Evolutionary conservation across 2,797 vertebrate genomes (phyloP), one percentile per base, ranked within the genome.

Genomic region (Lagodon rhomboides): DNA sequence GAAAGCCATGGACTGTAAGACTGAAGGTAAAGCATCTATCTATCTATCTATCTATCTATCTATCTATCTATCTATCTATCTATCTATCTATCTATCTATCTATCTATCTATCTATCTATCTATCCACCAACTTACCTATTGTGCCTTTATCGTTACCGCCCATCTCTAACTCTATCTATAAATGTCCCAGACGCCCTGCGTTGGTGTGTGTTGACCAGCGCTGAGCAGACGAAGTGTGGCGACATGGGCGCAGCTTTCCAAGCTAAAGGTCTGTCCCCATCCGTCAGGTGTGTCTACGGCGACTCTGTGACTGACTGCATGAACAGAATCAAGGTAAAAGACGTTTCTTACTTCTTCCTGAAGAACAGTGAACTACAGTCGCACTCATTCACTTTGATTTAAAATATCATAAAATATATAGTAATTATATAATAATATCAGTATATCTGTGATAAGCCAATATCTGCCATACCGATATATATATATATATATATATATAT

Each of bases 181-280:
- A 96, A 93, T 0, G 43, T 95, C 49, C 95, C 96, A 56, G 85
- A 69, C 67, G 83, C 18, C 59, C 78, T 99, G 70, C 95, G 94
- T 47, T 99, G 98, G 98, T 99, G 98, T 49, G 96, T 97, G 90
- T 58, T 97, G 76, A 96, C 97, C 30, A 68, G 78, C 0, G 89
- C 93, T 0, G 98, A 99, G 95, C 95, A 97, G 88, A 91, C 93
- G 84, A 99, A 99, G 87, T 99, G 98, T 74, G 89, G 68, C 1
- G 94, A 93, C 78, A 99, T 99, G 98, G 95, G 93, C 0, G 0
- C 13, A 5, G 96, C 95, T 73, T 99, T 99, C 73, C 76, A 73
- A 41, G 78, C 38, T 7, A 93, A 95, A 89, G 68, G 76, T 50
- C 88, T 99, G 84, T 92, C 91, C 81, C 98, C 98, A 0, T n/a